These are phyloP conservation scores for Macrochelys suwanniensis DNA, from an alignment of 2,797 vertebrate genomes.

Conservation along the genomic window DNA sequence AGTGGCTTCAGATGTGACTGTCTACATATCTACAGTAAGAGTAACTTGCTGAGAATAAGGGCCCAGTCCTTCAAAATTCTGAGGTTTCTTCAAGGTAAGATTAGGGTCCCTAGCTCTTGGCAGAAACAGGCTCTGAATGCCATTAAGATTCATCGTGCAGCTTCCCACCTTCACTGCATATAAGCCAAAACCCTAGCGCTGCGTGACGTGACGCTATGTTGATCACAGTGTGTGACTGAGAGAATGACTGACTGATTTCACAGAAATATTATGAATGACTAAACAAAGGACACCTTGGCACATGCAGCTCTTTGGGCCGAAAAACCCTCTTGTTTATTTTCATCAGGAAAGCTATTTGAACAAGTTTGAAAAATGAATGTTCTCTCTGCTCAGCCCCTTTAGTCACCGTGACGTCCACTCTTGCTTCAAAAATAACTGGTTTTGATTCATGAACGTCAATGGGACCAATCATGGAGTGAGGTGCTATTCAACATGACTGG, in stretches of 20 bases:
- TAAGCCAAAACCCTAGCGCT: background rate
- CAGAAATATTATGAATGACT: background rate
- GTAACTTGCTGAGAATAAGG: background rate
- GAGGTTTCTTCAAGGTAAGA: background rate
- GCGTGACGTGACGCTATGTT: background rate
- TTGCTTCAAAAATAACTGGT: conserved; percentile 16
- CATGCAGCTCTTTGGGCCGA: background rate
- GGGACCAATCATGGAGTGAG: background rate
- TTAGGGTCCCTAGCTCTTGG: rapidly evolving
- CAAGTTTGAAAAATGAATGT: background rate
- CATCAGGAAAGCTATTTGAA: background rate
- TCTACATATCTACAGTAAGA: background rate
- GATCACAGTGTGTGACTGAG: background rate
- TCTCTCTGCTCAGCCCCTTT: background rate
- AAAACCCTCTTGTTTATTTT: background rate
- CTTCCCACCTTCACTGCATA: background rate
- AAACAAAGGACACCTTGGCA: background rate
- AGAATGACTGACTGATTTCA: background rate
- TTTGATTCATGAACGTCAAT: conserved; percentile 38
- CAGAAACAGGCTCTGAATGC: background rate
- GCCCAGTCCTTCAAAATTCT: background rate
- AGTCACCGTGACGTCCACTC: background rate
- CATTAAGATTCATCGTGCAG: background rate
- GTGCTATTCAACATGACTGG: background rate
- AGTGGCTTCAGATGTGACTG: background rate